Conservation (phyloP, 2,888 invertebrate genomes). For the Aproaerema taeniolella region DNA sequence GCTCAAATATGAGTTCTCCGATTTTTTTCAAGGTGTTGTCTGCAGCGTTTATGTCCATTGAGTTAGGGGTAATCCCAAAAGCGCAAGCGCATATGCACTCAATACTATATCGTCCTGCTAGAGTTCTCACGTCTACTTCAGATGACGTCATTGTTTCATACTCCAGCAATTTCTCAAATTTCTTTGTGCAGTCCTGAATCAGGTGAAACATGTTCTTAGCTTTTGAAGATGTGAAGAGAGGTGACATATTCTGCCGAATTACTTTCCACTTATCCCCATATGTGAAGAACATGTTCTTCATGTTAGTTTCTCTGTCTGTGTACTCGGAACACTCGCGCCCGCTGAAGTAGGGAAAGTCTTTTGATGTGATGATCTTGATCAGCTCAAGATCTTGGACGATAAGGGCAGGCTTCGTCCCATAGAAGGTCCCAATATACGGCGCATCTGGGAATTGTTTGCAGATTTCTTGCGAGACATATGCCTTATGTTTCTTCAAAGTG, state of each 20-base stretch:
- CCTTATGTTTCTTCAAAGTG: constrained; percentile 20
- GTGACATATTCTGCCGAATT: constrained; percentile 42
- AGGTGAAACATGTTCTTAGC: constrained; percentile 36
- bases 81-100: constrained; percentile 33
- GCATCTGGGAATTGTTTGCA: constrained; percentile 27
- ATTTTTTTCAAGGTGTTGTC: constrained; percentile 31
- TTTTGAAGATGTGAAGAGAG: constrained; percentile 44
- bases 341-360: constrained; percentile 41
- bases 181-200: constrained; percentile 22
- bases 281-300: constrained; percentile 36
- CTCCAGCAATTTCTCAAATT: constrained; percentile 19
- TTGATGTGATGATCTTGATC: constrained; percentile 34
- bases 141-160: too few species aligned
- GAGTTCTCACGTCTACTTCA: constrained; percentile 28
- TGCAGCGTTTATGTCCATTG: constrained; percentile 4
- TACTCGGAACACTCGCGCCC: constrained; percentile 39
- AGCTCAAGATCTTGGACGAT: constrained; percentile 36
- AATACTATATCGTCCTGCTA: constrained; percentile 45
- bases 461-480: constrained; percentile 20
- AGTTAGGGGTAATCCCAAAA: constrained; percentile 30
- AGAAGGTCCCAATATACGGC: constrained; percentile 33
- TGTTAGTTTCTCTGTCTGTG: constrained; percentile 29
- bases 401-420: constrained; percentile 30
- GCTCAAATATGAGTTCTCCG: constrained; percentile 25
- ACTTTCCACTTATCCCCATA: constrained; percentile 49